Conservation (phyloP, 2,113 vertebrate genomes). For the Corvus cornix region DNA sequence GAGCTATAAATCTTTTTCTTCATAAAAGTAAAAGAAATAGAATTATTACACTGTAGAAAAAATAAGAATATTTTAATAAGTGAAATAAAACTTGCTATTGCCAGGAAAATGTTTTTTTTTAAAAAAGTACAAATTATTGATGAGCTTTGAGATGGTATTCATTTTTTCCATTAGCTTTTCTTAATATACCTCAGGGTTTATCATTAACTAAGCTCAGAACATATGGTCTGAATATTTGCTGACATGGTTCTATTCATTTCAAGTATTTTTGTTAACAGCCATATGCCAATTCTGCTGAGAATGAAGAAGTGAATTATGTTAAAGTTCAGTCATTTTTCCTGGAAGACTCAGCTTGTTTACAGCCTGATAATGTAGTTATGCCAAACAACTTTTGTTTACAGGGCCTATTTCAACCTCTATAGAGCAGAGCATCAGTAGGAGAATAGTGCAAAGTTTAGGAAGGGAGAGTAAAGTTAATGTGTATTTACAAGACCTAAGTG, state of each 20-base stretch:
- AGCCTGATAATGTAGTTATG: neutral
- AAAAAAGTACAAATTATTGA: neutral
- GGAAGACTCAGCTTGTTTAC: constrained; percentile 7
- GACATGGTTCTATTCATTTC: neutral
- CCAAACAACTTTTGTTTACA: neutral
- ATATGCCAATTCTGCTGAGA: constrained; percentile 4
- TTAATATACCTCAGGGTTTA: neutral
- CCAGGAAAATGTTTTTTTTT: neutral
- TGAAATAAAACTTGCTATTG: constrained; percentile 4
- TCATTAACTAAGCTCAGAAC: neutral
- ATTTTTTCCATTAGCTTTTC: constrained; percentile 1
- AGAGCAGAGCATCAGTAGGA: neutral
- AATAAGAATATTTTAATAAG: neutral
- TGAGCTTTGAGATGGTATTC: neutral
- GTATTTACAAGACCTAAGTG: neutral
- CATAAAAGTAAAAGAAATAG: neutral
- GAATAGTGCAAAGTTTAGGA: neutral
- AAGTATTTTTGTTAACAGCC: constrained; percentile 1
- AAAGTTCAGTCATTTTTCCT: neutral
- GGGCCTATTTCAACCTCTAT: neutral
- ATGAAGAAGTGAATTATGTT: constrained; percentile 10
- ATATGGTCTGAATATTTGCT: constrained; percentile 28
- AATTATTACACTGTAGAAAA: neutral
- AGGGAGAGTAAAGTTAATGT: neutral
- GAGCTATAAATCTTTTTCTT: neutral